Percentiles rank a stretch among this genome's conserved stretches.
Conservation (phyloP, 2,113 vertebrate species). For the Phodopus roborovskii region DNA sequence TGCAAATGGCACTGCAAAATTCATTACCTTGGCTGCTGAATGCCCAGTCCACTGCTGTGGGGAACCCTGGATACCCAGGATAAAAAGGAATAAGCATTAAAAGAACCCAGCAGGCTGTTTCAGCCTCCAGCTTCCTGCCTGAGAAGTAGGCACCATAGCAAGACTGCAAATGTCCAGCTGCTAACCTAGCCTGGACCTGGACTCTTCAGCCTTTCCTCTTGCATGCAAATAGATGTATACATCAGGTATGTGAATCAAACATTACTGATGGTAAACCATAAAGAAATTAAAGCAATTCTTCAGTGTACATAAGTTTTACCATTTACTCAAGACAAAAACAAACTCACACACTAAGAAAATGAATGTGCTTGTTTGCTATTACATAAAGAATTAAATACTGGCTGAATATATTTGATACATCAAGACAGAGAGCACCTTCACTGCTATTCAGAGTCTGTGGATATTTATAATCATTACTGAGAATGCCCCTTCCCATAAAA, state of each 20-base stretch:
- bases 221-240: too few relatives aligned
- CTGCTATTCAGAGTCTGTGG: background rate
- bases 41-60: constrained; percentile 47
- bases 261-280: background rate
- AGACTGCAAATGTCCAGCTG: constrained; percentile 72
- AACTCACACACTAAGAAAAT: background rate
- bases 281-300: background rate
- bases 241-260: background rate
- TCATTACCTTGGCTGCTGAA: constrained; percentile 55
- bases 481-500: background rate
- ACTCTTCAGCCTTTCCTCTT: background rate
- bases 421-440: background rate
- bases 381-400: background rate
- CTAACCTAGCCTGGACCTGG: constrained; percentile 56
- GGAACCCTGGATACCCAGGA: constrained; percentile 49
- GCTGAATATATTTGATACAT: background rate
- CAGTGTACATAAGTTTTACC: background rate
- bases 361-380: background rate
- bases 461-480: background rate
- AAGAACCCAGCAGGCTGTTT: constrained; percentile 56
- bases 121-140: constrained; percentile 52
- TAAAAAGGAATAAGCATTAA: constrained; percentile 51
- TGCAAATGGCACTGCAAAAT: constrained; percentile 79
- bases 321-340: background rate
- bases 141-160: constrained; percentile 51